phyloP scores from a whole-genome alignment of 2,888 invertebrate genomes.

The Yponomeuta plumbellus region DNA sequence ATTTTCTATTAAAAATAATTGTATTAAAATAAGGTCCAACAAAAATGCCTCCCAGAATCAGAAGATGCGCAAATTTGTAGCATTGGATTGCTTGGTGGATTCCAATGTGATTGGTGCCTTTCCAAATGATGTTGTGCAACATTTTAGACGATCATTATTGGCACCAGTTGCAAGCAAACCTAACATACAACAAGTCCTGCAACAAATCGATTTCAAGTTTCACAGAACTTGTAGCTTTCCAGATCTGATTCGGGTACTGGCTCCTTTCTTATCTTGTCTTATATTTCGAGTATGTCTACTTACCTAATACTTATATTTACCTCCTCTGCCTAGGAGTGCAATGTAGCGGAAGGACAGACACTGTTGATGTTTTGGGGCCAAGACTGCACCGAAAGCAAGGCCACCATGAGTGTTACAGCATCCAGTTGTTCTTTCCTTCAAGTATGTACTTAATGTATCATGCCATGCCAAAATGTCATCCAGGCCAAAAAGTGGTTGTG shows the following conservation, averaged over 20 bases:
- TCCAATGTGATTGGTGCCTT: conserved; percentile 42
- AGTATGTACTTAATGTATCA: conserved; percentile 31
- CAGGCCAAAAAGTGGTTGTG: no score
- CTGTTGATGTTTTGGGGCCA: conserved; percentile 61
- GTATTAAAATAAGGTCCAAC: no score
- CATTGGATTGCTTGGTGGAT: conserved; percentile 48
- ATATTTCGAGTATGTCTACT: neutral
- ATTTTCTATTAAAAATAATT: no score
- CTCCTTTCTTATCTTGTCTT: neutral
- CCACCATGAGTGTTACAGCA: conserved; percentile 56
- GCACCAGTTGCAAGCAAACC: conserved; percentile 44
- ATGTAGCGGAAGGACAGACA: conserved; percentile 55
- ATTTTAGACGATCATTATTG: conserved; percentile 46
- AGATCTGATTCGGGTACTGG: conserved; percentile 42
- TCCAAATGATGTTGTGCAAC: conserved; percentile 50
- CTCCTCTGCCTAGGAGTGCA: conserved; percentile 43
- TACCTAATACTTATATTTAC: neutral
- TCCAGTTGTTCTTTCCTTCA: conserved; percentile 58
- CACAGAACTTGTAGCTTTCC: conserved; percentile 56
- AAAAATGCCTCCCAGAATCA: conserved; percentile 24
- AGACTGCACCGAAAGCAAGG: conserved; percentile 50
- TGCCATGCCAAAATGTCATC: no score
- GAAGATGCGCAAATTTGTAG: conserved; percentile 2
- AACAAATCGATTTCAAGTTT: conserved; percentile 50
- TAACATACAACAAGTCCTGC: conserved; percentile 50